Evolutionary conservation across 2,113 vertebrate species (phyloP).

Genomic region (Nannospalax galili): DNA sequence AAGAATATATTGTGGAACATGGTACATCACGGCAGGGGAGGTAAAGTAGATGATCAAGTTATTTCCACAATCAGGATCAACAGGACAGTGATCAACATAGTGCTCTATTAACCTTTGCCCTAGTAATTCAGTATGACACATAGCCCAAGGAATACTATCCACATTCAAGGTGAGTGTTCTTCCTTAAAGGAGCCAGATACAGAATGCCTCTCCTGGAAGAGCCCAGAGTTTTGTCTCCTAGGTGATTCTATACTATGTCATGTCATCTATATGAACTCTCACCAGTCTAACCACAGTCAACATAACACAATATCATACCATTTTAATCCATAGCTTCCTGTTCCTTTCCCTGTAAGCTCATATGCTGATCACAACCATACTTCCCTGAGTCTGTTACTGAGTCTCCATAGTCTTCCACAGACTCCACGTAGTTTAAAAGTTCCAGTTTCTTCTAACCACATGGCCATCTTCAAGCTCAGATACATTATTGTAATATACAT

Average conservation of each 20-base stretch:
- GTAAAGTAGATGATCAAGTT: background rate
- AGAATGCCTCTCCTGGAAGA: background rate
- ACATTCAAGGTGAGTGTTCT: too few relatives aligned
- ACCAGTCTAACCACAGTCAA: background rate
- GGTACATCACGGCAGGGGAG: too few relatives aligned
- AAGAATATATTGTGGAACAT: background rate
- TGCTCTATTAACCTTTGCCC: too few relatives aligned
- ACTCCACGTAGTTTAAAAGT: background rate
- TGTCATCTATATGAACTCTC: background rate
- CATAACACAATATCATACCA: background rate
- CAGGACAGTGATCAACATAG: too few relatives aligned
- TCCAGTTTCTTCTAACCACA: background rate
- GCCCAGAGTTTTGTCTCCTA: background rate
- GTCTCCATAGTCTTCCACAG: background rate
- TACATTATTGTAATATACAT: background rate
- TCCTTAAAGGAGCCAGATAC: background rate
- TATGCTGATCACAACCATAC: background rate
- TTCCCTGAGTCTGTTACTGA: background rate
- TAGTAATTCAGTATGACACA: too few relatives aligned
- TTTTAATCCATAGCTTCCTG: background rate
- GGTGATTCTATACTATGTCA: background rate
- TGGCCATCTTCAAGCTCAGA: background rate
- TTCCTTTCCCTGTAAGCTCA: background rate
- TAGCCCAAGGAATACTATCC: background rate
- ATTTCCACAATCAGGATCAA: background rate